A percentile compares a stretch with the other conserved stretches of the same genome.
These are phyloP conservation scores for Cantharis rufa DNA, from an alignment of 2,888 invertebrate genomes.

Conservation along the genomic window DNA sequence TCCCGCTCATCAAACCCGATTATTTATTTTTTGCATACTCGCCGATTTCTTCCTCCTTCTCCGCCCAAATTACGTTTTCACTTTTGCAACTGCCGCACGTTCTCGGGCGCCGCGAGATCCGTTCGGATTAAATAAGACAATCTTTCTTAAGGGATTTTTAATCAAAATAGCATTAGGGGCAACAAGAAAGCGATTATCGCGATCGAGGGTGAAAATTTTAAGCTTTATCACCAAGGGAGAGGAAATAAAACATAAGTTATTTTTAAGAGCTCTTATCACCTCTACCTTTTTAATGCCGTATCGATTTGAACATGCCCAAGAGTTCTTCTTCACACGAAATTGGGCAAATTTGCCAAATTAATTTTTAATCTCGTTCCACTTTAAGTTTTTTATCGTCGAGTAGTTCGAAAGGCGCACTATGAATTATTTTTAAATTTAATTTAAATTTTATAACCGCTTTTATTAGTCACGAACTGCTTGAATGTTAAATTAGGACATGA, in stretches of 20 bases:
- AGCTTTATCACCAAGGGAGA: not conserved
- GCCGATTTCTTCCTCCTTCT: not conserved
- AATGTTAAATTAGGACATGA: not conserved
- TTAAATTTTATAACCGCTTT: not conserved
- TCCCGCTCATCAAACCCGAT: not conserved
- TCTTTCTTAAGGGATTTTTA: not conserved
- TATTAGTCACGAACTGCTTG: not conserved
- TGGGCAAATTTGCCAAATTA: not conserved
- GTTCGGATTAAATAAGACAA: not conserved
- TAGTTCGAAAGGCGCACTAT: not conserved
- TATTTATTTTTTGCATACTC: not conserved
- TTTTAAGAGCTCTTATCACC: not conserved
- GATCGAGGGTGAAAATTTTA: not conserved
- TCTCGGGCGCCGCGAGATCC: not conserved
- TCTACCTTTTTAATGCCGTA: not conserved
- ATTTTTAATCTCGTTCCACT: not conserved
- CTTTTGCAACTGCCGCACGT: not conserved
- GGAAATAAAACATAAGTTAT: not conserved
- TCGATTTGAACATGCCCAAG: not conserved
- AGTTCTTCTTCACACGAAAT: not conserved
- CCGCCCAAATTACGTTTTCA: not conserved
- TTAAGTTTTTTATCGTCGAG: not conserved
- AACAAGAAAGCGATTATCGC: not conserved
- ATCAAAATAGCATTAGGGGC: not conserved
- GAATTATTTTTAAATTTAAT: not conserved